A percentile compares a stretch with the other conserved stretches of the same genome.
phyloP scores from a whole-genome alignment of 2,888 invertebrate species.

The Alitta virens region DNA sequence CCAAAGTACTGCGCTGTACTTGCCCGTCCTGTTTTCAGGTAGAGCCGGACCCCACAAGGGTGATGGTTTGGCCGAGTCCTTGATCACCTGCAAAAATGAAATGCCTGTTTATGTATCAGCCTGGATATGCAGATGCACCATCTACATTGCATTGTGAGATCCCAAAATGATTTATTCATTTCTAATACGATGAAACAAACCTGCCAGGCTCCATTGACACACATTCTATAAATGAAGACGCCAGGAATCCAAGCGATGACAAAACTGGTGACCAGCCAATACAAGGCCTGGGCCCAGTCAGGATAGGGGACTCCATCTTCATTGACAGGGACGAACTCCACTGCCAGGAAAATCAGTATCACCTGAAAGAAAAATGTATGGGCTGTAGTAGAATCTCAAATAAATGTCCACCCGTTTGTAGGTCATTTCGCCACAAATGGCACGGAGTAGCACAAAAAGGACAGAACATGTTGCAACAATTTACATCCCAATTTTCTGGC shows the following conservation, averaged over 20 bases:
- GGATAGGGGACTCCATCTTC: conserved; percentile 32
- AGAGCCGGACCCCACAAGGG: conserved; percentile 3
- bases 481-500: too few relatives aligned
- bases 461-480: too few relatives aligned
- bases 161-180: conserved; percentile 16
- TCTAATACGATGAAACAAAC: conserved; percentile 16
- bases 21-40: neutral
- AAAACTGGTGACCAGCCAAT: conserved; percentile 38
- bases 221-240: conserved; percentile 34
- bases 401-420: neutral
- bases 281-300: conserved; percentile 36
- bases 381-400: neutral
- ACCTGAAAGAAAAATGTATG: conserved; percentile 28
- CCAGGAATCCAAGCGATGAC: conserved; percentile 36
- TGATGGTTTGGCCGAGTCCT: neutral
- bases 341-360: conserved; percentile 36
- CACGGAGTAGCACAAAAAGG: too few relatives aligned
- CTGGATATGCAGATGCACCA: too few relatives aligned
- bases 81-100: neutral
- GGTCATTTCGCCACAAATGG: neutral
- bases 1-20: neutral
- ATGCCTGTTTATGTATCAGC: too few relatives aligned
- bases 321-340: conserved; percentile 34
- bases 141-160: too few relatives aligned
- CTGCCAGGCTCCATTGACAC: conserved; percentile 28